Conservation (phyloP, 2,888 invertebrate species). For the Sussaba pulchella region DNA sequence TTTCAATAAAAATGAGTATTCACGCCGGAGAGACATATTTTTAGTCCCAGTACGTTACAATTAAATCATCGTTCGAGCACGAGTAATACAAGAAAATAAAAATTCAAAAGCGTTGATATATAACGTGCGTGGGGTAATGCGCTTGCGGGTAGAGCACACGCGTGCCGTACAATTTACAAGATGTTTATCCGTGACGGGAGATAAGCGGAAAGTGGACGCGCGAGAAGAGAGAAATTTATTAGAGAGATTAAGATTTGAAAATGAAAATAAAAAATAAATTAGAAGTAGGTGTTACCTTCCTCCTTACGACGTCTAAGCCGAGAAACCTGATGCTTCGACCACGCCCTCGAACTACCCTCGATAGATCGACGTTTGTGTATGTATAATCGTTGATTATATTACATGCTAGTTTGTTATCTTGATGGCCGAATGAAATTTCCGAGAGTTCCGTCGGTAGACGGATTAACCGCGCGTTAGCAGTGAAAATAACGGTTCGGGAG, state of each 20-base stretch:
- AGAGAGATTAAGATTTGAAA: constrained; percentile 35
- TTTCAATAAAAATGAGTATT: too few relatives aligned
- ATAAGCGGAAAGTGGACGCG: constrained; percentile 49
- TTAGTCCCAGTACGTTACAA: constrained; percentile 12
- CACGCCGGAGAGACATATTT: not conserved
- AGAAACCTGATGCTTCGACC: constrained; percentile 21
- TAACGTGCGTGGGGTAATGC: constrained; percentile 62
- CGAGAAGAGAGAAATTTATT: constrained; percentile 45
- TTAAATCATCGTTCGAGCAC: constrained; percentile 20
- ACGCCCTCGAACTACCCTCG: constrained; percentile 53
- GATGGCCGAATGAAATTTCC: constrained; percentile 63
- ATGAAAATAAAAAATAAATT: constrained; percentile 38
- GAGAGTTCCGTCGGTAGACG: constrained; percentile 43
- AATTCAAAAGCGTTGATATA: constrained; percentile 52
- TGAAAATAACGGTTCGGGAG: constrained; percentile 68
- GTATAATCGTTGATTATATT: constrained; percentile 61
- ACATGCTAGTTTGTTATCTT: constrained; percentile 62
- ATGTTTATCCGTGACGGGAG: constrained; percentile 63
- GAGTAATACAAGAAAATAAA: constrained; percentile 20
- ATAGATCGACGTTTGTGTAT: constrained; percentile 69
- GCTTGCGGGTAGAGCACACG: constrained; percentile 42
- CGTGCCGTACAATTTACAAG: constrained; percentile 61
- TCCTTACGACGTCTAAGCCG: constrained; percentile 30
- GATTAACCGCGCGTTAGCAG: constrained; percentile 60
- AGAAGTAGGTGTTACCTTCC: constrained; percentile 15